A percentile compares a stretch with the other conserved stretches of the same genome.
Evolutionary conservation across 2,797 vertebrate species (phyloP).

Genomic region (Hypotaenidia okinawae): DNA sequence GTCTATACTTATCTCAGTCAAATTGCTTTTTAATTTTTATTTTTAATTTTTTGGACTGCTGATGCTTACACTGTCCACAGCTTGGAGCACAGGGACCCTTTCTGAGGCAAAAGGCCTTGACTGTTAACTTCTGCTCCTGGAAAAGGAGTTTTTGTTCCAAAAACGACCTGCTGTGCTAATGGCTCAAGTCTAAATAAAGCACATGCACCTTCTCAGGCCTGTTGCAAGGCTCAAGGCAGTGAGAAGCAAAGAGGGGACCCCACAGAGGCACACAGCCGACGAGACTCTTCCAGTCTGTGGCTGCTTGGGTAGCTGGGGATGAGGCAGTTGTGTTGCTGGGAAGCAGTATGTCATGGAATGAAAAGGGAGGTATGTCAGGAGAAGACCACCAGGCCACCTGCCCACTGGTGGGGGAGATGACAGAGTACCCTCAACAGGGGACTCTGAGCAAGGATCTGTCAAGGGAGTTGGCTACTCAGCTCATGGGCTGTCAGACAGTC

Average conservation of each 20-base stretch:
- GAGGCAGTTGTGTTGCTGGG: background rate
- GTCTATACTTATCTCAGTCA: background rate
- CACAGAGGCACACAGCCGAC: rapidly evolving
- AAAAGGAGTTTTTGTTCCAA: background rate
- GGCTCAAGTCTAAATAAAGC: background rate
- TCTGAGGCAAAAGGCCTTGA: background rate
- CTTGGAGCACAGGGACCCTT: background rate
- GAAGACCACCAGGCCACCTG: background rate
- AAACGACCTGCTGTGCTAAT: background rate
- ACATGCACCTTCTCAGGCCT: background rate
- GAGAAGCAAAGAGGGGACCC: background rate
- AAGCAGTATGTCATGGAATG: rapidly evolving
- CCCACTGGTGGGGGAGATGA: rapidly evolving
- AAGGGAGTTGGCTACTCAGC: rapidly evolving
- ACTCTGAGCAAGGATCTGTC: background rate
- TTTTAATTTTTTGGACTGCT: no score
- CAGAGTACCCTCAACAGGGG: background rate
- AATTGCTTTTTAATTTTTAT: no score
- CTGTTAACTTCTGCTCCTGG: background rate
- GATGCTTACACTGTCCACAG: rapidly evolving
- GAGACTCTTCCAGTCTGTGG: background rate
- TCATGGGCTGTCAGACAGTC: background rate
- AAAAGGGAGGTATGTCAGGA: background rate
- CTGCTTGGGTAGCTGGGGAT: background rate
- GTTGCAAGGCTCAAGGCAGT: rapidly evolving